phyloP scores from a whole-genome alignment of 2,888 invertebrate genomes.

The Drosophila birchii region DNA sequence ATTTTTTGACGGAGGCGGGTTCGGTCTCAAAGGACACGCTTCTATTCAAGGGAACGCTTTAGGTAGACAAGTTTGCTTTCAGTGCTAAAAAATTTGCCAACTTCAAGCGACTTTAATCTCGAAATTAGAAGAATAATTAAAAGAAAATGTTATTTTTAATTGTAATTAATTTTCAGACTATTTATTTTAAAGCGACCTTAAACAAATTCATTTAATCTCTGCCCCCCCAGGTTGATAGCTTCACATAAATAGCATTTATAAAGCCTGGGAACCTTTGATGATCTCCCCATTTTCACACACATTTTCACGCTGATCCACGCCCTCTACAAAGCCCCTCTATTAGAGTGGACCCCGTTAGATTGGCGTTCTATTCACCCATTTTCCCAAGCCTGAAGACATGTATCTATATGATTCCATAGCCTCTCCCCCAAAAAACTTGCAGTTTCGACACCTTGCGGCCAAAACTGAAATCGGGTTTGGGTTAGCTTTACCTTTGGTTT shows the following conservation, averaged over 20 bases:
- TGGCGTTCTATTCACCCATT: constrained; percentile 18
- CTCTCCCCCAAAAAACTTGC: constrained; percentile 53
- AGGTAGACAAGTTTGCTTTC: not conserved
- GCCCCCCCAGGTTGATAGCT: constrained; percentile 18
- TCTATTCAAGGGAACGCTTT: constrained; percentile 6
- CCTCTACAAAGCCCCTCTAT: constrained; percentile 20
- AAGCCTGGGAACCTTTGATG: constrained; percentile 26
- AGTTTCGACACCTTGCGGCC: constrained; percentile 75
- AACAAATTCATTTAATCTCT: not conserved
- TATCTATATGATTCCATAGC: not conserved
- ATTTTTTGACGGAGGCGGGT: constrained; percentile 3
- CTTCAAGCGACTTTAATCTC: not conserved
- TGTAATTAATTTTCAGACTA: not conserved
- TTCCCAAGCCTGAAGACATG: constrained; percentile 29
- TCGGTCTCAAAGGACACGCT: constrained; percentile 22
- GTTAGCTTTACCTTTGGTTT: constrained; percentile 6
- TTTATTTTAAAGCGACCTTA: not conserved
- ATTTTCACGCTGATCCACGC: constrained; percentile 36
- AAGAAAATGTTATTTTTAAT: not conserved
- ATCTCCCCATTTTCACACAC: constrained; percentile 29
- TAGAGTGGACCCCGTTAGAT: constrained; percentile 29
- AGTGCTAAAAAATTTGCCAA: not conserved
- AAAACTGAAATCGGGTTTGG: constrained; percentile 21
- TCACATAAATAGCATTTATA: not conserved
- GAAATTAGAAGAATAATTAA: not conserved